phyloP scores from a whole-genome alignment of 1,140 invertebrate species.

The Saccostrea cuccullata region DNA sequence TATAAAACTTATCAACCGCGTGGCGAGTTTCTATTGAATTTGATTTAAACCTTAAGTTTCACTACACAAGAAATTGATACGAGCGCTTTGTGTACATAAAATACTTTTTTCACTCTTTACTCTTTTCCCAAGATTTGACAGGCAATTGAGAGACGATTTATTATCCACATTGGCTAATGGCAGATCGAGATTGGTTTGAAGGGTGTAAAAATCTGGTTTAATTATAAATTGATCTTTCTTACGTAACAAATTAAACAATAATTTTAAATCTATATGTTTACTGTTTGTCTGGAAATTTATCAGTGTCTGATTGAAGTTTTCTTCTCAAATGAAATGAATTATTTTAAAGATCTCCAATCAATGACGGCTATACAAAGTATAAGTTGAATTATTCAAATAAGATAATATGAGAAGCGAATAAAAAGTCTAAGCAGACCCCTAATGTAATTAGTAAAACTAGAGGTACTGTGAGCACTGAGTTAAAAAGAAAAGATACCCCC shows the following conservation, averaged over 20 bases:
- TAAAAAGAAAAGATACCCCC: too few species aligned
- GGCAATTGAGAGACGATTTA: background rate
- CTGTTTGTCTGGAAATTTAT: background rate
- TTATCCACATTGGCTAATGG: background rate
- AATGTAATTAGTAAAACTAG: too few species aligned
- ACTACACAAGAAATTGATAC: slow-evolving; percentile 11
- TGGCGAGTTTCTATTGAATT: slow-evolving; percentile 29
- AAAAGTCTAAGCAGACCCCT: too few species aligned
- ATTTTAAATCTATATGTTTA: background rate
- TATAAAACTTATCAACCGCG: slow-evolving; percentile 7
- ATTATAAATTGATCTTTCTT: slow-evolving; percentile 5
- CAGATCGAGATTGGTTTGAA: background rate
- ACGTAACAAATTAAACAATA: slow-evolving; percentile 11
- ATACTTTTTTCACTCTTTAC: background rate
- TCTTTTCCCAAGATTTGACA: slow-evolving; percentile 10
- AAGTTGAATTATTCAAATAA: too few species aligned
- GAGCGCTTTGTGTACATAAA: slow-evolving; percentile 6
- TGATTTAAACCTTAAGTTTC: slow-evolving; percentile 24
- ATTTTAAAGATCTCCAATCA: too few species aligned
- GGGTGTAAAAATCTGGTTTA: background rate
- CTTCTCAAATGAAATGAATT: too few species aligned
- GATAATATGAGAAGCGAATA: too few species aligned
- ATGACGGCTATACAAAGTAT: too few species aligned
- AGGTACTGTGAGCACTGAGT: too few species aligned
- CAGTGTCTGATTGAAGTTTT: too few species aligned